Base-by-base conservation (phyloP, 1,140 invertebrate genomes). In the Paramacrobiotus metropolitanus region DNA sequence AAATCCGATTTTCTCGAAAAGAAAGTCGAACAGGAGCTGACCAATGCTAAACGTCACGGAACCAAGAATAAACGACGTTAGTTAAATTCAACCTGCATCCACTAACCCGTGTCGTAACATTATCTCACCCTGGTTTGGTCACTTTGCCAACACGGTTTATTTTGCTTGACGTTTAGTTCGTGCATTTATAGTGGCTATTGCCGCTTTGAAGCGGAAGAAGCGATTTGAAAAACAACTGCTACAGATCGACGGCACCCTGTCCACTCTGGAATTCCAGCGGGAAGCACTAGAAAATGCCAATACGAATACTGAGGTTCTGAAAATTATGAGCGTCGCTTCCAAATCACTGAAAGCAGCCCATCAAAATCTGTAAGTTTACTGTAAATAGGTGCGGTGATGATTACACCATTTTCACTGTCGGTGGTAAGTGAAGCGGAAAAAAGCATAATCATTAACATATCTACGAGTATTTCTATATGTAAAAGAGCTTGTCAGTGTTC, bases 321-420 rank as follows among this genome's bases (percentile, higher is more conserved):
- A 71, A 44, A 72, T 72, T 2, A 74, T 75, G 73, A 69, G 71
- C 18, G 64, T 66, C 21, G 74, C 77, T 21, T 73, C 76, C 9
- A 73, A 74, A 66, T 71, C 75, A 29, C 66, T 79, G 28, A 78
- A 78, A 66, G 66, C 67, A 61, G 75, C 76, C 61, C 76, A 79
- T 66, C 73, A 77, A 62, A 71, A 76, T 62, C 71, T 78, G 76
- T 74, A 69, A 67, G 69, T 79, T 29, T 29, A 21, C 24, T 21
- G 20, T 20, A 61, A 4, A 21, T 40, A 40, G 9, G n/a, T n/a
- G n/a, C n/a, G 9, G 9, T n/a, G n/a, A 9, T n/a, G 9, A 9
- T 40, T 40, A 9, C n/a, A 40, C n/a, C 34, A 40, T 9, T 64
- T 59, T 15, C 3, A 44, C 28, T 30, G n/a, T 30, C 20, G 44